These are phyloP conservation scores for Synanthedon myopaeformis DNA, from an alignment of 2,888 invertebrate genomes.

Conservation along the genomic window DNA sequence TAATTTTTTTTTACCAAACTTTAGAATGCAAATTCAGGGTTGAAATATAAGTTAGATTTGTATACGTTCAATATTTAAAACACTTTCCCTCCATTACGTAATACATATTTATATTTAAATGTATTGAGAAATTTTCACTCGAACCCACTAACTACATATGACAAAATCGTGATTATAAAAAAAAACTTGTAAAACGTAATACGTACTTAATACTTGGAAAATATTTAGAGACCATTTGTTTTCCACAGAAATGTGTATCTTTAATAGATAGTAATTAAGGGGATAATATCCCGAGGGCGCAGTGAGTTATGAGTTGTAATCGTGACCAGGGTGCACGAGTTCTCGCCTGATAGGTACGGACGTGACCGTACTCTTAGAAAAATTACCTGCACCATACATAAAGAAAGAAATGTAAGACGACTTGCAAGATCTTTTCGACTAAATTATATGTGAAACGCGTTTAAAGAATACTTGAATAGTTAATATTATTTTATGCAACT, in stretches of 20 bases:
- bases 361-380: conserved; percentile 21
- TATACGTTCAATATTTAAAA: no score
- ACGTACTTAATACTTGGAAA: not conserved
- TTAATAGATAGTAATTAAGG: conserved; percentile 24
- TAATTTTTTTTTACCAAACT: no score
- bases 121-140: not conserved
- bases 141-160: no score
- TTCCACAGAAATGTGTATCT: not conserved
- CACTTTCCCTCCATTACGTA: no score
- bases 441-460: no score
- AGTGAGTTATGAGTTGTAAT: conserved; percentile 38
- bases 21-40: no score
- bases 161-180: no score
- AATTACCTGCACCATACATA: not conserved
- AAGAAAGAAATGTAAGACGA: not conserved
- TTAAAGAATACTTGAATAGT: no score
- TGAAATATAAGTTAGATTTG: no score
- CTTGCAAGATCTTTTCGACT: no score
- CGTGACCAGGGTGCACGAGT: conserved; percentile 30
- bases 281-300: conserved; percentile 31
- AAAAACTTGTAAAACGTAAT: no score
- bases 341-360: conserved; percentile 22
- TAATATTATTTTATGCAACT: no score
- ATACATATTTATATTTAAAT: not conserved
- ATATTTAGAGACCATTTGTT: not conserved